Conservation (phyloP, 2,113 vertebrate species). For the Manacus vitellinus region DNA sequence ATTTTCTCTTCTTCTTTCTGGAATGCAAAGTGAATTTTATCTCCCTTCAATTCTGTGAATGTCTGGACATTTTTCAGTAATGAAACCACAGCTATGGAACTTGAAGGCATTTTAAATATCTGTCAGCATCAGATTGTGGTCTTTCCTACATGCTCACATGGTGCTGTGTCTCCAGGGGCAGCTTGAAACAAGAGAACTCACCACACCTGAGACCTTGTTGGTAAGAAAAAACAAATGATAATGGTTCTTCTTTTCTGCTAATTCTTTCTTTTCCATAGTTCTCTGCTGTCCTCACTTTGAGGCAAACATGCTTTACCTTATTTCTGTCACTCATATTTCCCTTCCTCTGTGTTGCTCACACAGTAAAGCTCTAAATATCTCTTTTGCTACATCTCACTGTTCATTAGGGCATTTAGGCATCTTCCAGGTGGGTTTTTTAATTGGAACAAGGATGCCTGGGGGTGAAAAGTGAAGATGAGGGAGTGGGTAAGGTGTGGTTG, state of each 20-base stretch:
- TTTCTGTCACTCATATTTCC: background rate
- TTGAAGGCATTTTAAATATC: background rate
- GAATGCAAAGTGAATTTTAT: background rate
- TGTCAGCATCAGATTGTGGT: background rate
- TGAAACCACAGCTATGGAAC: background rate
- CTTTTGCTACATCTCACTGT: background rate
- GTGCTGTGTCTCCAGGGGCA: background rate
- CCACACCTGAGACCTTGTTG: background rate
- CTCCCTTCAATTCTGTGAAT: background rate
- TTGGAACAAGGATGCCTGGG: conserved; percentile 8
- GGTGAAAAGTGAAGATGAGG: background rate
- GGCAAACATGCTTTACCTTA: background rate
- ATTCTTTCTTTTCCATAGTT: background rate
- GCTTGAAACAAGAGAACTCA: background rate
- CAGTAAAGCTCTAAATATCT: background rate
- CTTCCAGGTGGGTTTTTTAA: conserved; percentile 17
- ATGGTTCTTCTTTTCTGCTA: background rate
- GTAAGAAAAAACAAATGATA: background rate
- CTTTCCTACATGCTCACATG: background rate
- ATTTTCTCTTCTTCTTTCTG: background rate
- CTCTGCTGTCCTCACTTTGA: background rate
- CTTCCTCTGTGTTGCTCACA: background rate
- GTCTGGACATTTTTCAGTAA: background rate
- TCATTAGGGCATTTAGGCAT: conserved; percentile 13
- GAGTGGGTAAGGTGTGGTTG: background rate